Evolutionary conservation across 2,797 vertebrate species (phyloP).

Genomic region (Scomberomorus guttatus): DNA sequence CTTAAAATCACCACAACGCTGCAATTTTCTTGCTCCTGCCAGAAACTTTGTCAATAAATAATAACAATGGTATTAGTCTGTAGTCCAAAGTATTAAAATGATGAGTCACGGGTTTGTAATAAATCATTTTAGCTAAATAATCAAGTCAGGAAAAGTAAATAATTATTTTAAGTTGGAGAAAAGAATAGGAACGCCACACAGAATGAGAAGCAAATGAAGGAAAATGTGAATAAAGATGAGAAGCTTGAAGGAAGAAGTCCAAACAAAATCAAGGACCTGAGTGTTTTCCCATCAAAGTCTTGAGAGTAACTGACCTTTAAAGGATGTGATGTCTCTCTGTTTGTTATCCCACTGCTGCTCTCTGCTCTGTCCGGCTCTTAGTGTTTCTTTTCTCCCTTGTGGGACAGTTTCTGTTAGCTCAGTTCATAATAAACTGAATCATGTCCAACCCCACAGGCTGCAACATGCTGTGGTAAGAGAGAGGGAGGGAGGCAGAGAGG

Average conservation of each 20-base stretch:
- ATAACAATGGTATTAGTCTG: background rate
- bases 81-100: constrained; percentile 3
- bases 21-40: background rate
- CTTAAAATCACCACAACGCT: background rate
- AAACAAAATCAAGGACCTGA: background rate
- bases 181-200: background rate
- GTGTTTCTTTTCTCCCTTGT: background rate
- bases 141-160: constrained; percentile 24
- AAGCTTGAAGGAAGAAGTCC: background rate
- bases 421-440: constrained; percentile 37
- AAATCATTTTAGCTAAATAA: constrained; percentile 28
- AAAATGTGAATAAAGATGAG: background rate
- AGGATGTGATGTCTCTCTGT: background rate
- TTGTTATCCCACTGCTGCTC: constrained; percentile 4
- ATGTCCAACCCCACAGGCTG: constrained; percentile 61
- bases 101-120: constrained; percentile 29
- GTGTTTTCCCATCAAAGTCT: background rate
- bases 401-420: constrained; percentile 4
- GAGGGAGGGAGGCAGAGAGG: constrained; percentile 51
- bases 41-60: background rate
- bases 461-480: constrained; percentile 56
- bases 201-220: background rate
- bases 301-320: constrained; percentile 57
- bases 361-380: constrained; percentile 11
- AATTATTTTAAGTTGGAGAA: background rate